Conservation (phyloP, 2,113 vertebrate genomes). For the Melanerpes aurifrons region DNA sequence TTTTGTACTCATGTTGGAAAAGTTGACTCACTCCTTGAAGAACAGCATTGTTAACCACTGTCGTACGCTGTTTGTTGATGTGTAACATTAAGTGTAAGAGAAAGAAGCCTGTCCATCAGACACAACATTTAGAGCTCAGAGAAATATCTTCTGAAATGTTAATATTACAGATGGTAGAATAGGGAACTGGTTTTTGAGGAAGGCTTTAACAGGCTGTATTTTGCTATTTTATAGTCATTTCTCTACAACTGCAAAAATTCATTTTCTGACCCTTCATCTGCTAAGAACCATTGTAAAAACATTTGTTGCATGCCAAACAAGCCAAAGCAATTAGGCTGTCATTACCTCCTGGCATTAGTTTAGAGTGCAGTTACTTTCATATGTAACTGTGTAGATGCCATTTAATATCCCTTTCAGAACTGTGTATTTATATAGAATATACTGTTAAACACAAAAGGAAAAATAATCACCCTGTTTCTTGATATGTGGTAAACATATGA, state of each 20-base stretch:
- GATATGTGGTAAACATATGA: not conserved
- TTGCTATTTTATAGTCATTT: constrained; percentile 6
- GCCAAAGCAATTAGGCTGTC: constrained; percentile 31
- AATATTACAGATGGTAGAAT: constrained; percentile 9
- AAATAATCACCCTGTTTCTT: not conserved
- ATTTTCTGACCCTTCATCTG: constrained; percentile 44
- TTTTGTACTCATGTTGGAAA: not conserved
- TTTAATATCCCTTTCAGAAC: constrained; percentile 12
- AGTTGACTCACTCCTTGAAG: not conserved
- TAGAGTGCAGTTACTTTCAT: constrained; percentile 3
- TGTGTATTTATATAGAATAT: constrained; percentile 7
- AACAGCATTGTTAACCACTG: not conserved
- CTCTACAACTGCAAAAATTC: constrained; percentile 28
- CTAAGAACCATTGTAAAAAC: constrained; percentile 38
- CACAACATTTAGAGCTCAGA: not conserved
- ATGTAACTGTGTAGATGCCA: not conserved
- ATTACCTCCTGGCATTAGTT: constrained; percentile 40
- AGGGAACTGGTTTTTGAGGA: not conserved
- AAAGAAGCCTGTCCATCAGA: not conserved
- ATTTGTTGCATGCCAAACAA: constrained; percentile 12
- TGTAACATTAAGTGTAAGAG: not conserved
- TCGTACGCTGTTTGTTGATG: not conserved
- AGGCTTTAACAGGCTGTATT: not conserved
- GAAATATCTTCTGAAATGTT: not conserved
- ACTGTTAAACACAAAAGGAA: not conserved